These are phyloP conservation scores for Agrotis puta DNA, from an alignment of 2,888 invertebrate species.

Conservation along the genomic window DNA sequence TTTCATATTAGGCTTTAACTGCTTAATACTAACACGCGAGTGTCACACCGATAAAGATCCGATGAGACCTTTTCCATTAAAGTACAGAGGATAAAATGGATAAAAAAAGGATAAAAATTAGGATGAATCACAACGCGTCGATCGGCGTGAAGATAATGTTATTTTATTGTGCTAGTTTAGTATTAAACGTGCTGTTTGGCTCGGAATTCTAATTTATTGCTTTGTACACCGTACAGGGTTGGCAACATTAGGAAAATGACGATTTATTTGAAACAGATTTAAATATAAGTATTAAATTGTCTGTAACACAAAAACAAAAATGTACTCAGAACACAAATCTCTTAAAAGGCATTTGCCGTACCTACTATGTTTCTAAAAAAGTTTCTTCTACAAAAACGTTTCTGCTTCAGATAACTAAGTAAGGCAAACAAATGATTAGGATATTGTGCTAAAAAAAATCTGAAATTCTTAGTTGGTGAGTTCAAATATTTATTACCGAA, in stretches of 20 bases:
- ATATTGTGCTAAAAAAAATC: constrained; percentile 29
- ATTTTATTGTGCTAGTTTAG: constrained; percentile 76
- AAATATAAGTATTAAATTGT: too few relatives aligned
- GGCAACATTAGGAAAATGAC: constrained; percentile 5
- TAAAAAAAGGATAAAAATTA: constrained; percentile 51
- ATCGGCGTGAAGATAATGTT: constrained; percentile 67
- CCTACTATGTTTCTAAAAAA: neutral
- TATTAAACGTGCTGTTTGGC: constrained; percentile 70
- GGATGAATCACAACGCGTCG: constrained; percentile 51
- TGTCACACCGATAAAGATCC: constrained; percentile 34
- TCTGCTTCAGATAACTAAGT: constrained; percentile 10
- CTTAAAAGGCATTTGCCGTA: too few relatives aligned
- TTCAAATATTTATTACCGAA: too few relatives aligned
- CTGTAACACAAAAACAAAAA: too few relatives aligned
- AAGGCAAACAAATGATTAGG: constrained; percentile 28
- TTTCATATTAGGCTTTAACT: constrained; percentile 12
- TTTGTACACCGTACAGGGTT: constrained; percentile 46
- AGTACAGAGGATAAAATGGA: constrained; percentile 44
- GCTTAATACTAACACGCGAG: constrained; percentile 28
- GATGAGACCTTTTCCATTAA: constrained; percentile 15
- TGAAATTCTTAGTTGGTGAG: neutral
- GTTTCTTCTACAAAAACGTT: constrained; percentile 16
- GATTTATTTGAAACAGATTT: neutral
- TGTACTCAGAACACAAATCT: too few relatives aligned
- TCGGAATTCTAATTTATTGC: constrained; percentile 73